These are phyloP conservation scores for Lordiphosa stackelbergi DNA, from an alignment of 1,140 invertebrate species.

Conservation along the genomic window DNA sequence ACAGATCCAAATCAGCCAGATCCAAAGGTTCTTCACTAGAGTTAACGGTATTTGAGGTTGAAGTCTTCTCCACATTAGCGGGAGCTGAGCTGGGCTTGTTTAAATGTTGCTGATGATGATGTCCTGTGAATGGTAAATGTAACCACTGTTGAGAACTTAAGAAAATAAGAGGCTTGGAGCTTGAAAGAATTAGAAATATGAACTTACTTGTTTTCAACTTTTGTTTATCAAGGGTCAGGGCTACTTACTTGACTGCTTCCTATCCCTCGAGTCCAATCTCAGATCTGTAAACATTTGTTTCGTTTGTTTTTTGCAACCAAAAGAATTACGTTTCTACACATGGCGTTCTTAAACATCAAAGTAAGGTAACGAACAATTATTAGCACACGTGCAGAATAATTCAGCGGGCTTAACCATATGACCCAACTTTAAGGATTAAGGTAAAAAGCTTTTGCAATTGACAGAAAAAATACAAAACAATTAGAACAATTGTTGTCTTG, in stretches of 20 bases:
- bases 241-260: slow-evolving; percentile 30
- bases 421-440: slow-evolving; percentile 1
- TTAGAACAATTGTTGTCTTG: not conserved
- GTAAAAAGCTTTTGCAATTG: slow-evolving; percentile 1
- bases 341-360: slow-evolving; percentile 12
- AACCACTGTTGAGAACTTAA: not conserved
- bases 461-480: slow-evolving; percentile 9
- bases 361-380: slow-evolving; percentile 22
- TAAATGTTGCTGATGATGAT: slow-evolving; percentile 20
- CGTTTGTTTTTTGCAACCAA: slow-evolving; percentile 63
- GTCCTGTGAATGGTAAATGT: slow-evolving; percentile 37
- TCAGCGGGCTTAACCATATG: too few species aligned
- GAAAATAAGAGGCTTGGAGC: not conserved
- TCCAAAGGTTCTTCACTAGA: slow-evolving; percentile 78
- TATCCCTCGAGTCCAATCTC: not conserved
- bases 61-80: slow-evolving; percentile 27
- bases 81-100: slow-evolving; percentile 41
- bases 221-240: not conserved
- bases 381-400: slow-evolving; percentile 48
- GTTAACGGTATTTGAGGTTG: not conserved
- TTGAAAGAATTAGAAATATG: not conserved
- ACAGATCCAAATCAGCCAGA: slow-evolving; percentile 82
- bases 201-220: slow-evolving; percentile 36
- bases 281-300: slow-evolving; percentile 49
- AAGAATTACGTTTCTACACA: slow-evolving; percentile 41